phyloP scores from a whole-genome alignment of 2,797 vertebrate species.

The Thalassophryne amazonica region DNA sequence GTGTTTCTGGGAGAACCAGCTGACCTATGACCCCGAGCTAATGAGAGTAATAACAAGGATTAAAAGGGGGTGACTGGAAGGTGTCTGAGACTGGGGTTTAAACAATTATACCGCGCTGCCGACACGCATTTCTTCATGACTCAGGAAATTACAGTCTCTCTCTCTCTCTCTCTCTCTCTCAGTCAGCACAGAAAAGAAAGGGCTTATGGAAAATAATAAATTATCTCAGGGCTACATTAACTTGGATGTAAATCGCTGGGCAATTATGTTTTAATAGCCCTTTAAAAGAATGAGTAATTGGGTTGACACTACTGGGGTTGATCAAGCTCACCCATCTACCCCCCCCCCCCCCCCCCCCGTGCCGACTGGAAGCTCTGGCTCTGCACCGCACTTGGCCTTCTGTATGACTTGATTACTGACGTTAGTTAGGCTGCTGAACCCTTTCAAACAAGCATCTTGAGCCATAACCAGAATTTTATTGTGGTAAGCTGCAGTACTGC shows the following conservation, averaged over 20 bases:
- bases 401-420: neutral
- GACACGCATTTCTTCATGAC: slow-evolving; percentile 76
- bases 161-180: slow-evolving; percentile 50
- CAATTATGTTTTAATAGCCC: slow-evolving; percentile 86
- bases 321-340: slow-evolving; percentile 76
- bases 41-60: slow-evolving; percentile 79
- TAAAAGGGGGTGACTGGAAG: slow-evolving; percentile 75
- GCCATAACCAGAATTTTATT: neutral
- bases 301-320: slow-evolving; percentile 76
- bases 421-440: slow-evolving; percentile 6
- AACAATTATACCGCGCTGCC: slow-evolving; percentile 77
- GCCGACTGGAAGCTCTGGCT: slow-evolving; percentile 44
- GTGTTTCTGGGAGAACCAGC: slow-evolving; percentile 66
- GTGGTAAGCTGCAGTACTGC: neutral
- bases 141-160: slow-evolving; percentile 78
- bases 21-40: slow-evolving; percentile 70
- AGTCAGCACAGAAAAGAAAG: slow-evolving; percentile 70
- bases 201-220: slow-evolving; percentile 85
- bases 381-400: slow-evolving; percentile 41
- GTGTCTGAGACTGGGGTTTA: slow-evolving; percentile 76
- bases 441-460: neutral
- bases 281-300: slow-evolving; percentile 86
- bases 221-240: slow-evolving; percentile 80
- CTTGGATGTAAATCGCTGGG: slow-evolving; percentile 82
- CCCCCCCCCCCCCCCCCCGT: slow-evolving; percentile 64